Percentiles rank a stretch among this genome's conserved stretches.
Evolutionary conservation across 2,113 vertebrate species (phyloP).

Genomic region (Myodes glareolus): DNA sequence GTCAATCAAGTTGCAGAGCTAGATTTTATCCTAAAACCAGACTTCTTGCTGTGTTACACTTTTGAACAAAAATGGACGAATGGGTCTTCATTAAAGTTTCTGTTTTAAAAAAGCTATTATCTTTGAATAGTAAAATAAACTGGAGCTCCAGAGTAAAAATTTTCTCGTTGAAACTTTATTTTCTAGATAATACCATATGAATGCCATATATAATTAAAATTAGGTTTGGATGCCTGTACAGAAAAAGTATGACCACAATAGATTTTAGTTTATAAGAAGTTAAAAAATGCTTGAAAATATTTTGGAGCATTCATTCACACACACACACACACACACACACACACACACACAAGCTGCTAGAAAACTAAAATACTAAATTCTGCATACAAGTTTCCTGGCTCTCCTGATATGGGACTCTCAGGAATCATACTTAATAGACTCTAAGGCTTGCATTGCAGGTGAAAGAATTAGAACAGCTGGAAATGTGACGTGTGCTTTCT

Average conservation of each 20-base stretch:
- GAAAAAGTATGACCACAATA: background rate
- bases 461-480: constrained; percentile 27
- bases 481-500: background rate
- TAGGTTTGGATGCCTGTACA: background rate
- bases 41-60: background rate
- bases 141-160: constrained; percentile 46
- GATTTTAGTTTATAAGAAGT: constrained; percentile 15
- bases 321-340: too few relatives aligned
- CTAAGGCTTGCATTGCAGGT: constrained; percentile 55
- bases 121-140: constrained; percentile 1
- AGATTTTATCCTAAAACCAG: constrained; percentile 8
- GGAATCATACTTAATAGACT: constrained; percentile 56
- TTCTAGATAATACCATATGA: constrained; percentile 18
- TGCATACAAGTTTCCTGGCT: constrained; percentile 19
- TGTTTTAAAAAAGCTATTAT: background rate
- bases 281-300: constrained; percentile 35
- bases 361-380: constrained; percentile 6
- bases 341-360: background rate
- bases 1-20: background rate
- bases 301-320: constrained; percentile 29
- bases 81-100: background rate
- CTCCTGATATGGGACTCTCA: constrained; percentile 8
- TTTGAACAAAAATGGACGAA: background rate
- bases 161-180: constrained; percentile 10
- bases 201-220: constrained; percentile 31